Evolutionary conservation across 2,797 vertebrate species (phyloP).

Genomic region (Cuniculus paca): DNA sequence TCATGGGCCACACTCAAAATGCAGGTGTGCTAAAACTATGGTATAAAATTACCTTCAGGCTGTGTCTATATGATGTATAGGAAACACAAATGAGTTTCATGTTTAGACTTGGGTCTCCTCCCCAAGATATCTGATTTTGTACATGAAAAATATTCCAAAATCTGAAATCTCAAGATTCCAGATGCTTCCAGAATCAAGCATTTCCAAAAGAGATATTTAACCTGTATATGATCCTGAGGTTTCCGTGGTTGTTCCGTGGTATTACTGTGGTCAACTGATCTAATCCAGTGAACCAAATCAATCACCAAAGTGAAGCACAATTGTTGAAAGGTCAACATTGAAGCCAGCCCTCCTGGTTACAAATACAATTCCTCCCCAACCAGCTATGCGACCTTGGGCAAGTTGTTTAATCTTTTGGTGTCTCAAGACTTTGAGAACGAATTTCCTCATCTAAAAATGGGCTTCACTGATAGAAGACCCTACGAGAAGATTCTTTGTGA

Average conservation of each 20-base stretch:
- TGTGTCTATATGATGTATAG: background rate
- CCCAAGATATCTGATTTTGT: background rate
- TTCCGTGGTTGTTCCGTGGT: accelerated
- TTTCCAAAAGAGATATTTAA: background rate
- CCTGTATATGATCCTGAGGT: background rate
- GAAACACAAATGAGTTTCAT: background rate
- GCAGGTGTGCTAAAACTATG: background rate
- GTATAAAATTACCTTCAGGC: background rate
- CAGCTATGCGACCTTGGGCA: background rate
- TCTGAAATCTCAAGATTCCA: constrained; percentile 10
- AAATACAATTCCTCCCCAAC: background rate
- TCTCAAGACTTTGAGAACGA: background rate
- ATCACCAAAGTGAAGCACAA: background rate
- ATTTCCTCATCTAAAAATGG: background rate
- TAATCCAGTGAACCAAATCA: background rate
- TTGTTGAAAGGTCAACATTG: background rate
- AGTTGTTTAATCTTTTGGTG: background rate
- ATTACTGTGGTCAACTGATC: background rate
- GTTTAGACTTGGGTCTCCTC: background rate
- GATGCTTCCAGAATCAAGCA: background rate
- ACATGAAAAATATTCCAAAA: background rate
- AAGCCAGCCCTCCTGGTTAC: background rate
- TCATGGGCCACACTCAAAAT: background rate
- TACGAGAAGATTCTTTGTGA: background rate
- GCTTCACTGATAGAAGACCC: background rate